Evolutionary conservation across 2,888 invertebrate species (phyloP), one percentile per base, ranked within the genome.

Genomic region (Patella pellucida): DNA sequence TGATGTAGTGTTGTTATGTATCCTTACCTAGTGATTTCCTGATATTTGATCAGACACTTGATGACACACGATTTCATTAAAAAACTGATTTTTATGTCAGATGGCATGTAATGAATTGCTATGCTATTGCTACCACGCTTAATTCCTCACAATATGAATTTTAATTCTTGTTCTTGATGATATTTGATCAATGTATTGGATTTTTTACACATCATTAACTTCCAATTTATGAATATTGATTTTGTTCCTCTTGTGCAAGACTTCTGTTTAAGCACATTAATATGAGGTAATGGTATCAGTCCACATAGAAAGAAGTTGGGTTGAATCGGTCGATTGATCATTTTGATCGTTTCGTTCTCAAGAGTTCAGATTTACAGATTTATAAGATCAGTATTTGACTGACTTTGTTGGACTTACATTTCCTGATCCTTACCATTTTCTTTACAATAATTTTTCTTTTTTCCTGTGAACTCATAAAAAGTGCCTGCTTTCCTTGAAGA

Each of bases 151-250:
- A 62, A 23, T 62, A 62, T 62, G 62, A 62, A 62, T 62, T 62
- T 62, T 62, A 62, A 62, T 62, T 62, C 62, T 62, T 23, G 14
- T 62, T 62, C 62, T 23, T 62, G 19, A 5, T 23, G 19, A 62
- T 62, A 23, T 62, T 62, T 62, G 62, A 62, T 62, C 19, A 62
- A 62, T 23, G 23, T 62, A 62, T 62, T 62, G 62, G 62, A 62
- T 62, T 62, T 23, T 62, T 62, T 62, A 62, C 62, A 62, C 62
- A 19, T 62, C 62, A 62, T 62, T 62, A 62, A 62, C 19, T 62
- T 23, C 23, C 62, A 62, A 62, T 62, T 62, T 62, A 19, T 62
- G 62, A 23, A 19, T 23, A 62, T 62, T 62, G 62, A 62, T 62
- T 62, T 23, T 62, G 41, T 41, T 41, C 41, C 41, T 41, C 41